Conservation (phyloP, 1,140 invertebrate genomes). For the Piezodorus guildinii region DNA sequence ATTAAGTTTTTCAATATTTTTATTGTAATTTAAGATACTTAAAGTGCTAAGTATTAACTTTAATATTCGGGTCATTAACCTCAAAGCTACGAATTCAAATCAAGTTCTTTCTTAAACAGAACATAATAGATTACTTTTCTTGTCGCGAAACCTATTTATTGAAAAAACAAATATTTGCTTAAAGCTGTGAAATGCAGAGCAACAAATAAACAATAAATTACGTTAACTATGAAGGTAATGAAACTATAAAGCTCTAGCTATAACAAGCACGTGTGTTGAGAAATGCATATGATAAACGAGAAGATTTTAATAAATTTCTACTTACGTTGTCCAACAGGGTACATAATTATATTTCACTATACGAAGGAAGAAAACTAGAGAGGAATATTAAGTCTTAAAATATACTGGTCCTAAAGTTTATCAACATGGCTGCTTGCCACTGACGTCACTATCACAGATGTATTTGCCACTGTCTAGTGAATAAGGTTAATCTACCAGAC, state of each 20-base stretch:
- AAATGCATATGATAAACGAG: not conserved
- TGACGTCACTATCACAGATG: slow-evolving; percentile 14
- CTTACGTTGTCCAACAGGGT: slow-evolving; percentile 46
- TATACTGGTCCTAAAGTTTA: slow-evolving; percentile 20
- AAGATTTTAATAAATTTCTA: slow-evolving; percentile 22
- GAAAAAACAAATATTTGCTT: too few species aligned
- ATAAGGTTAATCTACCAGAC: not conserved
- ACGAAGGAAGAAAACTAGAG: slow-evolving; percentile 13
- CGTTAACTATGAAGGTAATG: too few species aligned
- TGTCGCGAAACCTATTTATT: too few species aligned
- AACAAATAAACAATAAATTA: too few species aligned
- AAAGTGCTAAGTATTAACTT: not conserved
- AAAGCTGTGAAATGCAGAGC: too few species aligned
- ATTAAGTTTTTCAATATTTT: too few species aligned
- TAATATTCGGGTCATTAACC: slow-evolving; percentile 1
- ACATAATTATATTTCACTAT: slow-evolving; percentile 33
- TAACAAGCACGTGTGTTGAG: too few species aligned
- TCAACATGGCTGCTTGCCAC: slow-evolving; percentile 25
- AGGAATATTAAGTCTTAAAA: slow-evolving; percentile 14
- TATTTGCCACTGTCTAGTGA: not conserved
- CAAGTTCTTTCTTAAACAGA: too few species aligned
- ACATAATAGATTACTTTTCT: too few species aligned
- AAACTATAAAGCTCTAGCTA: too few species aligned
- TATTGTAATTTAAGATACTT: too few species aligned
- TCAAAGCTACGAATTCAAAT: not conserved